phyloP scores from a whole-genome alignment of 2,888 invertebrate species.

The Trissonchulus sp. region DNA sequence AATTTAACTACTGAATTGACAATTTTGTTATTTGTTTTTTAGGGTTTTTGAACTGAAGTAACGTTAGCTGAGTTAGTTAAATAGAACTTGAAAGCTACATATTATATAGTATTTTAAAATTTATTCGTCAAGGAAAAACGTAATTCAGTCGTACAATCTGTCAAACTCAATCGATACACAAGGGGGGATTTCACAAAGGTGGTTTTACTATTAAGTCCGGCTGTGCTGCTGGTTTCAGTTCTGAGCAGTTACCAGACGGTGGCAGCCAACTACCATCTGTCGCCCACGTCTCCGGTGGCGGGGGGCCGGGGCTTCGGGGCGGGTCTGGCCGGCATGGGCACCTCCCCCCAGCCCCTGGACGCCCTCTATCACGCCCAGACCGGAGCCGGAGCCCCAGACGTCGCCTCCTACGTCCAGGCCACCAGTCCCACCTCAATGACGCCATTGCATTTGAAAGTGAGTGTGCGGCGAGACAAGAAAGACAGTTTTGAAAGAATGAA shows the following conservation, averaged over 20 bases:
- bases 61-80: too few relatives aligned
- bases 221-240: constrained; percentile 1
- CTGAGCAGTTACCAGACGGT: constrained; percentile 17
- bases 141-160: too few relatives aligned
- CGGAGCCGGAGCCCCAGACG: neutral
- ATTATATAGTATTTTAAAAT: too few relatives aligned
- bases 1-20: too few relatives aligned
- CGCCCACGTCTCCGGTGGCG: constrained; percentile 18
- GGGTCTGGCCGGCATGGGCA: neutral
- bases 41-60: too few relatives aligned
- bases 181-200: too few relatives aligned
- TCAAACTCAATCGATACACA: too few relatives aligned
- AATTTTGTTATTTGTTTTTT: too few relatives aligned
- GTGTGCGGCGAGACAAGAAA: too few relatives aligned
- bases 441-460: constrained; percentile 24
- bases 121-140: too few relatives aligned
- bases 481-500: too few relatives aligned
- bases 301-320: neutral
- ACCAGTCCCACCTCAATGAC: constrained; percentile 16
- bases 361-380: constrained; percentile 1
- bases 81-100: too few relatives aligned
- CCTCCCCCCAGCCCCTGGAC: constrained; percentile 2
- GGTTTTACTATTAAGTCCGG: neutral
- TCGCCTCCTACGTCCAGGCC: constrained; percentile 20
- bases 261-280: constrained; percentile 14